Percentiles rank a stretch among this genome's conserved stretches.
These are phyloP conservation scores for Tetanocera ferruginea DNA, from an alignment of 2,888 invertebrate species.

Conservation along the genomic window DNA sequence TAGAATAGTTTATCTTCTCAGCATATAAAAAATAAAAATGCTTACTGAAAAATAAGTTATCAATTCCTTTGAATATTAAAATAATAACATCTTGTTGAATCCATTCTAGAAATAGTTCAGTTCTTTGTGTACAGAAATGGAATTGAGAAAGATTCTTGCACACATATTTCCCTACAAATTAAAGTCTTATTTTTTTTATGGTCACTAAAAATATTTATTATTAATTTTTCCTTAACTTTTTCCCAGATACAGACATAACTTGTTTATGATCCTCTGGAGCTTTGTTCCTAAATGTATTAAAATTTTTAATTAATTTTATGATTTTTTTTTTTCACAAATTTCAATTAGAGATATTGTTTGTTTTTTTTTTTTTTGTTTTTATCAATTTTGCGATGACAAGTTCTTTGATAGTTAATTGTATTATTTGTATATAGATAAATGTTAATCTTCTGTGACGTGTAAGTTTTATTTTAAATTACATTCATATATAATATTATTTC, in stretches of 20 bases:
- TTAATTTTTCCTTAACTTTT: constrained; percentile 8
- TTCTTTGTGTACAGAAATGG: no score
- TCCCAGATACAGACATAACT: not conserved
- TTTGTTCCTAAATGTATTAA: constrained; percentile 22
- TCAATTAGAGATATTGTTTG: not conserved
- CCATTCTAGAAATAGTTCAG: no score
- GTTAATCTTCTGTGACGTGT: not conserved
- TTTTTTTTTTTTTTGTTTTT: not conserved
- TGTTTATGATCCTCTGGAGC: not conserved
- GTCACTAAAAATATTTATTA: constrained; percentile 24
- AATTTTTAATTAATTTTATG: constrained; percentile 10
- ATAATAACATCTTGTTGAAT: no score
- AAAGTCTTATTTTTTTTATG: not conserved
- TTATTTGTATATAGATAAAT: not conserved
- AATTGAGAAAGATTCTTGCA: no score
- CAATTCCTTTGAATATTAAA: no score
- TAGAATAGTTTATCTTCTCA: no score
- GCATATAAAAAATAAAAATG: no score
- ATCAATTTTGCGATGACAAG: not conserved
- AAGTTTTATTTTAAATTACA: constrained; percentile 15
- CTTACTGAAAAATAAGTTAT: no score
- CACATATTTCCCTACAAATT: not conserved
- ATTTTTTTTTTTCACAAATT: not conserved
- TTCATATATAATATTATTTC: constrained; percentile 6
- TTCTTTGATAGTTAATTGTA: not conserved